Evolutionary conservation across 2,797 vertebrate species (phyloP).

Genomic region (Acipenser oxyrinchus): DNA sequence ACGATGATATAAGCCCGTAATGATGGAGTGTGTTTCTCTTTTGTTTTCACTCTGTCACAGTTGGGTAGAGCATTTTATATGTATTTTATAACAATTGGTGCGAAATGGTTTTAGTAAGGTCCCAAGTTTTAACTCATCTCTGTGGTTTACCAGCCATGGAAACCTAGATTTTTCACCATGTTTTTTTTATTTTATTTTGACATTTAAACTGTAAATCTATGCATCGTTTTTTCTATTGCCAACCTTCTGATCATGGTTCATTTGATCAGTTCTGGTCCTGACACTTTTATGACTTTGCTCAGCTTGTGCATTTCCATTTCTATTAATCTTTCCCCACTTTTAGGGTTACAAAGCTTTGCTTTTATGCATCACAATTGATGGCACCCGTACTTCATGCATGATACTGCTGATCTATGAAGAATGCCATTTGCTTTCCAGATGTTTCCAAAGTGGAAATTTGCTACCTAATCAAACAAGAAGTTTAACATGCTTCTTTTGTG

Average conservation of each 20-base stretch:
- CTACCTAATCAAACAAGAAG: conserved; percentile 8
- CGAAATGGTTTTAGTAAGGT: not conserved
- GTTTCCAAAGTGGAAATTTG: conserved; percentile 29
- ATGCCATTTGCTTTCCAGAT: conserved; percentile 34
- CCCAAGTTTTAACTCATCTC: conserved; percentile 12
- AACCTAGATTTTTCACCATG: conserved; percentile 24
- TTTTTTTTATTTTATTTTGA: conserved; percentile 24
- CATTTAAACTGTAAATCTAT: conserved; percentile 30
- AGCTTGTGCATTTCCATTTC: conserved; percentile 28
- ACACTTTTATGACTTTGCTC: conserved; percentile 28
- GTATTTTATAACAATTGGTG: not conserved
- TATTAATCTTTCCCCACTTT: conserved; percentile 35
- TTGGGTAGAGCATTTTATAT: not conserved
- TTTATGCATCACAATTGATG: conserved; percentile 28
- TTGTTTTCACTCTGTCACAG: no score
- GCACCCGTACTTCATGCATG: conserved; percentile 21
- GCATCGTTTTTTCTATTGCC: conserved; percentile 27
- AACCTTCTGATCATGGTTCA: conserved; percentile 24
- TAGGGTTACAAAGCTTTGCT: conserved; percentile 23
- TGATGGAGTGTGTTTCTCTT: no score
- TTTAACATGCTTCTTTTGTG: no score
- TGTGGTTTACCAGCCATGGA: conserved; percentile 24
- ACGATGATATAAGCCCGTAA: no score
- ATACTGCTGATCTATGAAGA: conserved; percentile 29
- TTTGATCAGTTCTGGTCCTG: conserved; percentile 35